phyloP scores from a whole-genome alignment of 2,888 invertebrate species.

The Stomorhina lunata region DNA sequence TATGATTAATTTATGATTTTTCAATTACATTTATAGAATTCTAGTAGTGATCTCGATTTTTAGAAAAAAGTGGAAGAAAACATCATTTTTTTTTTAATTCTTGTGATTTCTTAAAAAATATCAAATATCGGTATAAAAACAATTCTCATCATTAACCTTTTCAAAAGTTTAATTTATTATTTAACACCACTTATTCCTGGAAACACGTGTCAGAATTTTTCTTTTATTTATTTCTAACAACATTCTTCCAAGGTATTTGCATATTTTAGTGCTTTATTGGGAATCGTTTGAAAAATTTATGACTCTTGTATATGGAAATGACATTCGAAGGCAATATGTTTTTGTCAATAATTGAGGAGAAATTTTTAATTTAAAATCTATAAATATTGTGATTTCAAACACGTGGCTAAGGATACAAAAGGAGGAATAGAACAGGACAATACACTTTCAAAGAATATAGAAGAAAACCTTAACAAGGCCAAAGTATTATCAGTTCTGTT shows the following conservation, averaged over 20 bases:
- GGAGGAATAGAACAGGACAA: not conserved
- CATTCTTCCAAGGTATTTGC: conserved; percentile 1
- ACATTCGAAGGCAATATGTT: conserved; percentile 40
- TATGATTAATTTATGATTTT: no score
- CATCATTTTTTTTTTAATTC: no score
- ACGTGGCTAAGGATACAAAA: conserved; percentile 31
- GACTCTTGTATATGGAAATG: conserved; percentile 37
- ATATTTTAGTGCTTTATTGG: conserved; percentile 10
- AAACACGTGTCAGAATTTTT: conserved; percentile 32
- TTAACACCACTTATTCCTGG: conserved; percentile 6
- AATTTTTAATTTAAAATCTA: conserved; percentile 50
- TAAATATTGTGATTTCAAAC: conserved; percentile 59
- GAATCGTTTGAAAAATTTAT: conserved; percentile 37
- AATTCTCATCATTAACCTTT: not conserved
- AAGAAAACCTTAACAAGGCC: no score
- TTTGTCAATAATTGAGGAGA: conserved; percentile 1
- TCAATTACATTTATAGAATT: no score
- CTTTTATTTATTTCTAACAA: not conserved
- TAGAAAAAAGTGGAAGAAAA: no score
- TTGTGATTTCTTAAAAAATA: not conserved
- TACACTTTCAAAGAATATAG: not conserved
- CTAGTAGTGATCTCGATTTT: no score
- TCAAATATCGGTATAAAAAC: not conserved
- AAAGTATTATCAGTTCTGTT: no score
- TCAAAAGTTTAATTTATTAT: not conserved